A percentile compares a stretch with the other conserved stretches of the same genome.
These are phyloP conservation scores for Platycercus adscitus DNA, from an alignment of 2,113 vertebrate species.

Conservation along the genomic window DNA sequence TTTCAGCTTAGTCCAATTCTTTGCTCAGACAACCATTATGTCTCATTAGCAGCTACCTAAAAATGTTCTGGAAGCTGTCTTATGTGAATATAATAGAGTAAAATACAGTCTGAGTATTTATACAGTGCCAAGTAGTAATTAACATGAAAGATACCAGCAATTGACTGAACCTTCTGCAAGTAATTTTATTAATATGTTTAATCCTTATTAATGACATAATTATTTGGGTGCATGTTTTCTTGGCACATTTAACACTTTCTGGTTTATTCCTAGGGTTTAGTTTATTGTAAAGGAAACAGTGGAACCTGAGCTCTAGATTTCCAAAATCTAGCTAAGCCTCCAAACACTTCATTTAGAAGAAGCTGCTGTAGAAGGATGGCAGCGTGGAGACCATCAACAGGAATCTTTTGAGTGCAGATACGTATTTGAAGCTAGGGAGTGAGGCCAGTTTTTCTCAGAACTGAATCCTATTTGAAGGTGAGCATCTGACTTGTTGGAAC, in stretches of 20 bases:
- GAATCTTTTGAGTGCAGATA: fast-evolving
- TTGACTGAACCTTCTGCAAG: neutral
- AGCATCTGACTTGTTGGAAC: neutral
- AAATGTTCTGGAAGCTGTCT: neutral
- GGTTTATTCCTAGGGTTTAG: neutral
- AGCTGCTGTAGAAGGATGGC: neutral
- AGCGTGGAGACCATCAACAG: neutral
- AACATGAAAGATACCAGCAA: slow-evolving; percentile 20
- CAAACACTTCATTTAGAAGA: neutral
- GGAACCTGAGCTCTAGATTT: neutral
- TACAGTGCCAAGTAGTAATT: slow-evolving; percentile 42
- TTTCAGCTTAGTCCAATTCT: neutral
- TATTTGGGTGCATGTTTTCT: slow-evolving; percentile 12
- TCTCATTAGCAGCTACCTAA: slow-evolving; percentile 1
- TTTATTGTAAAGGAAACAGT: neutral
- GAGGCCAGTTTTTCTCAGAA: neutral
- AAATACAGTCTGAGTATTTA: neutral
- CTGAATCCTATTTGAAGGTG: neutral
- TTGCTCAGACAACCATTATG: neutral
- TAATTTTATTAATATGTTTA: slow-evolving; percentile 42
- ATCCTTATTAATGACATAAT: slow-evolving; percentile 27
- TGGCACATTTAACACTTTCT: neutral
- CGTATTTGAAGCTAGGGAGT: neutral
- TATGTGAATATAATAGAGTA: neutral
- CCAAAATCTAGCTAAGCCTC: neutral